Conservation (phyloP, 2,797 vertebrate genomes). For the Columba guinea region DNA sequence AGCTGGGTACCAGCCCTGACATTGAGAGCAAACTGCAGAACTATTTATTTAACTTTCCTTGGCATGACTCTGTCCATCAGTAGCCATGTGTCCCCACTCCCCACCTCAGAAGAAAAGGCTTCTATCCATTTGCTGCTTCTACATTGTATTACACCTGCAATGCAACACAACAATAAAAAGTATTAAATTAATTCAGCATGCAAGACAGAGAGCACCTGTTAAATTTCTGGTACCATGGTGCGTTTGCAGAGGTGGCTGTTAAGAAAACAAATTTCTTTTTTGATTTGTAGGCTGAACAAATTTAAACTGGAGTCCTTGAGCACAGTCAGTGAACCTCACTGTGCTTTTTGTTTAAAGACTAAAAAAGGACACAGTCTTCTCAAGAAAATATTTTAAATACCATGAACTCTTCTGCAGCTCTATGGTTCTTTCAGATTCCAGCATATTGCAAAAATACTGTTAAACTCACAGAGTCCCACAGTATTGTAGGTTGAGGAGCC, state of each 20-base stretch:
- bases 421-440: neutral
- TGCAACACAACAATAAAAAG: neutral
- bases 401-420: neutral
- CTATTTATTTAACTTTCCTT: neutral
- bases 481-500: neutral
- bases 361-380: neutral
- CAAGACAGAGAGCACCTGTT: conserved; percentile 38
- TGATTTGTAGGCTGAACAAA: conserved; percentile 55
- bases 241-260: conserved; percentile 50
- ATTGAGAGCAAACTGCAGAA: neutral
- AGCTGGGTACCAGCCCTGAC: neutral
- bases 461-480: neutral
- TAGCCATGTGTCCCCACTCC: neutral
- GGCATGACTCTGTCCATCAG: neutral
- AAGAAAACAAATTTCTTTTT: conserved; percentile 64
- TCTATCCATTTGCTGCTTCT: neutral
- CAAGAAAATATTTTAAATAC: neutral
- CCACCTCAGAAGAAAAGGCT: neutral
- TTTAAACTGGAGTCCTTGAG: conserved; percentile 47
- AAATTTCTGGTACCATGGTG: neutral
- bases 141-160: neutral
- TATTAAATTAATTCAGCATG: conserved; percentile 29
- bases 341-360: conserved; percentile 44
- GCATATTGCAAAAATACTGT: neutral
- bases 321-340: neutral